Evolutionary conservation across 1,140 invertebrate genomes (phyloP).

Genomic region (Bemisia tabaci): DNA sequence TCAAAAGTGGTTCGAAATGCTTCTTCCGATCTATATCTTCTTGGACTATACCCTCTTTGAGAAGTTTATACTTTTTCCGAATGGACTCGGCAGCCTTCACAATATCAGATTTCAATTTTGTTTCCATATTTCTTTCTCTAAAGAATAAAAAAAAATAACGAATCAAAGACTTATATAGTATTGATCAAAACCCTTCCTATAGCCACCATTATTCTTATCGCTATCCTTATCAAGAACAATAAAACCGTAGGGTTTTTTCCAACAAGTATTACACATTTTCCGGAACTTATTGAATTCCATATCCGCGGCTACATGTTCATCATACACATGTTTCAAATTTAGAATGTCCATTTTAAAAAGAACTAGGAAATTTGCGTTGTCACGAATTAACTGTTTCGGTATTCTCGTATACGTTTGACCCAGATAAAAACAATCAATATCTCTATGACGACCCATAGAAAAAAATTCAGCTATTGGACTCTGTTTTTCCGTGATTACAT

Average conservation of each 20-base stretch:
- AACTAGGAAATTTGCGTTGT: constrained; percentile 30
- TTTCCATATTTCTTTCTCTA: too few relatives aligned
- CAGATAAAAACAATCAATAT: constrained; percentile 31
- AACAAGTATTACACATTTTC: constrained; percentile 17
- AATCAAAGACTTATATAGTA: too few relatives aligned
- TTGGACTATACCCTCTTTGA: too few relatives aligned
- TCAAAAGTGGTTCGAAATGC: too few relatives aligned
- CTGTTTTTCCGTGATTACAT: constrained; percentile 27
- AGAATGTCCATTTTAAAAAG: constrained; percentile 30
- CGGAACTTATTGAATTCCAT: constrained; percentile 22
- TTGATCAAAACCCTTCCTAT: too few relatives aligned
- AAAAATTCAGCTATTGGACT: constrained; percentile 23
- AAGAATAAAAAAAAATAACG: too few relatives aligned
- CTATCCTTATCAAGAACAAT: constrained; percentile 25
- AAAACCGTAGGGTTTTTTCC: constrained; percentile 24
- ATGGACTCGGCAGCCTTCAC: too few relatives aligned
- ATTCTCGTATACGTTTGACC: constrained; percentile 29
- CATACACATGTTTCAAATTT: constrained; percentile 31
- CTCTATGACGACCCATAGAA: constrained; percentile 28
- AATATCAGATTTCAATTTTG: too few relatives aligned
- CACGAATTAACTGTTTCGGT: constrained; percentile 28
- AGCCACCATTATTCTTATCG: constrained; percentile 19
- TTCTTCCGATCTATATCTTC: too few relatives aligned
- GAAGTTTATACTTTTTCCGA: too few relatives aligned
- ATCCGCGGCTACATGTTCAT: constrained; percentile 30